Conservation (phyloP, 2,888 invertebrate species). For the Eustalomyia histrio region DNA sequence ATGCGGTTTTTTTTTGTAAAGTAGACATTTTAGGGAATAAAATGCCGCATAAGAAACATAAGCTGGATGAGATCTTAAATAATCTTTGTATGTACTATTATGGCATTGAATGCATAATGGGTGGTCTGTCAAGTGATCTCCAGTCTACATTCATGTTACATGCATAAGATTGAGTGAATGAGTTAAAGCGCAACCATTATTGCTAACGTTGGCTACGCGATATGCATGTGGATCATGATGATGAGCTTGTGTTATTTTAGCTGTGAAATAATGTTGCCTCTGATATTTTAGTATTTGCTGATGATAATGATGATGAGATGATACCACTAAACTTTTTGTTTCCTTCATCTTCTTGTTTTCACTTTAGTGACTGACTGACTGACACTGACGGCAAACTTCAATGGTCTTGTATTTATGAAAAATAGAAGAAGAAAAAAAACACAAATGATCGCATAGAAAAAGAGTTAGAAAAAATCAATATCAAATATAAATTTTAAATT, state of each 20-base stretch:
- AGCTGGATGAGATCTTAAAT: constrained; percentile 14
- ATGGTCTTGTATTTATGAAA: constrained; percentile 44
- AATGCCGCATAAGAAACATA: constrained; percentile 46
- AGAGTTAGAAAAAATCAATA: constrained; percentile 36
- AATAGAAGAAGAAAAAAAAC: constrained; percentile 22
- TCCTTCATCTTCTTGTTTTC: constrained; percentile 27
- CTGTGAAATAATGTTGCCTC: constrained; percentile 62
- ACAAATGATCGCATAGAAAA: constrained; percentile 20
- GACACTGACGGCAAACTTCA: constrained; percentile 66
- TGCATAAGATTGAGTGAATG: constrained; percentile 21
- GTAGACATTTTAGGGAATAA: constrained; percentile 53
- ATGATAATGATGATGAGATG: constrained; percentile 68
- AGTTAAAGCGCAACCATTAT: constrained; percentile 71
- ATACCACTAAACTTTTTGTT: constrained; percentile 53
- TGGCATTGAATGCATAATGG: constrained; percentile 46
- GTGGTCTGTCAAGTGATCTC: constrained; percentile 63
- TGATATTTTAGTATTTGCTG: constrained; percentile 63
- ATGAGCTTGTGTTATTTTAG: constrained; percentile 66
- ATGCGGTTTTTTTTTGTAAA: constrained; percentile 58
- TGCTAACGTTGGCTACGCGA: constrained; percentile 67
- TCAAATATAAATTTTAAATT: constrained; percentile 33
- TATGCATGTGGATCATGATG: constrained; percentile 52
- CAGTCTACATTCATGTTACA: constrained; percentile 32
- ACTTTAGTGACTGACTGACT: constrained; percentile 62
- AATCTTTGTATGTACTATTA: background rate